Conservation (phyloP, 2,113 vertebrate genomes). For the Heterocephalus glaber region DNA sequence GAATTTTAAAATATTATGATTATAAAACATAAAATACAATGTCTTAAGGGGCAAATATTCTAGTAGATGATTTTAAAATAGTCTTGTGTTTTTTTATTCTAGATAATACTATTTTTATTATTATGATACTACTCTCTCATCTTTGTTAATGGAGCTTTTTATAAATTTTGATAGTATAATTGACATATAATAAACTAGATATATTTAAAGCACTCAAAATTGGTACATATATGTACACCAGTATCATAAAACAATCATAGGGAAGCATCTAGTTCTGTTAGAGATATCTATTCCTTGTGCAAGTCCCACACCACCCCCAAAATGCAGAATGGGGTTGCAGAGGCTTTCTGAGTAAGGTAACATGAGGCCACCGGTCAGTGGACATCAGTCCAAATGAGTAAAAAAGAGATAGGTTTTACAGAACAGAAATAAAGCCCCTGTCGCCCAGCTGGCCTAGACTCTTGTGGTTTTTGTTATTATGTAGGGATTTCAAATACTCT, state of each 20-base stretch:
- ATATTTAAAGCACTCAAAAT: not conserved
- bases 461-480: not conserved
- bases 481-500: not conserved
- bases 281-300: rapidly evolving
- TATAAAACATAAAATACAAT: not conserved
- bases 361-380: not conserved
- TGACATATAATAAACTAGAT: not conserved
- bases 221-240: not conserved
- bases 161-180: not conserved
- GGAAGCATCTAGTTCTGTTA: not conserved
- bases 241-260: not conserved
- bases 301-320: not conserved
- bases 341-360: not conserved
- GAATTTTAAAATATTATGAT: not conserved
- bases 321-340: not conserved
- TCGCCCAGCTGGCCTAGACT: not conserved
- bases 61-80: not conserved
- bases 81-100: slow-evolving; percentile 33
- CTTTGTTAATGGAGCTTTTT: slow-evolving; percentile 11
- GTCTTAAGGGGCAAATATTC: not conserved
- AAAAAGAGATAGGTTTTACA: not conserved
- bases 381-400: not conserved
- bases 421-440: not conserved
- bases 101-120: not conserved
- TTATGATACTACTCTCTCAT: not conserved